Percentiles rank a stretch among this genome's conserved stretches.
These are phyloP conservation scores for Pelecanus crispus DNA, from an alignment of 2,113 vertebrate species.

Conservation along the genomic window DNA sequence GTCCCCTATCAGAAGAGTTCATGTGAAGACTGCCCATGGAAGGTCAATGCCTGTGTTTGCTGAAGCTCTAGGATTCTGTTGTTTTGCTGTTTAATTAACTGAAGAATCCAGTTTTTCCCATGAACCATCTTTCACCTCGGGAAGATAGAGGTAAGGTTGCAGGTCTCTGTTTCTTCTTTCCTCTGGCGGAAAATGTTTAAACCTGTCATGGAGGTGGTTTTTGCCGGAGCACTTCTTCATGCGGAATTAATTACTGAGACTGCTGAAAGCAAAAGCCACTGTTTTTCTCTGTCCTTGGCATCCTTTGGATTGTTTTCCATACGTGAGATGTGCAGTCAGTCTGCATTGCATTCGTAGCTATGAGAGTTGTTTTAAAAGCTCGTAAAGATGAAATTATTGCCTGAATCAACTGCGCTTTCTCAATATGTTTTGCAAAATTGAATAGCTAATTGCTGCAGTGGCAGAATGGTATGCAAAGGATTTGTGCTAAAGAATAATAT, in stretches of 20 bases:
- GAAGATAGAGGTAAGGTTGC: constrained; percentile 36
- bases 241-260: neutral
- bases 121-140: constrained; percentile 41
- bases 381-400: neutral
- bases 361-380: neutral
- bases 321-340: neutral
- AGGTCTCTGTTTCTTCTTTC: neutral
- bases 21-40: neutral
- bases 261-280: neutral
- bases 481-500: neutral
- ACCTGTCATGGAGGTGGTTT: neutral
- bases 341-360: neutral
- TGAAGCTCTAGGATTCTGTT: neutral
- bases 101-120: constrained; percentile 23
- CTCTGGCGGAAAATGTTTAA: neutral
- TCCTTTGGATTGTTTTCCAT: neutral
- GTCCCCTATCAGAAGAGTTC: neutral
- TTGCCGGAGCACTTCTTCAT: neutral
- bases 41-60: neutral
- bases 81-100: neutral
- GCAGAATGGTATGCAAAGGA: neutral
- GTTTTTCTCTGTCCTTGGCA: neutral
- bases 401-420: neutral
- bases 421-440: neutral
- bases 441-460: neutral